phyloP scores from a whole-genome alignment of 2,113 vertebrate species.

The Sterrhoptilus dennistouni region DNA sequence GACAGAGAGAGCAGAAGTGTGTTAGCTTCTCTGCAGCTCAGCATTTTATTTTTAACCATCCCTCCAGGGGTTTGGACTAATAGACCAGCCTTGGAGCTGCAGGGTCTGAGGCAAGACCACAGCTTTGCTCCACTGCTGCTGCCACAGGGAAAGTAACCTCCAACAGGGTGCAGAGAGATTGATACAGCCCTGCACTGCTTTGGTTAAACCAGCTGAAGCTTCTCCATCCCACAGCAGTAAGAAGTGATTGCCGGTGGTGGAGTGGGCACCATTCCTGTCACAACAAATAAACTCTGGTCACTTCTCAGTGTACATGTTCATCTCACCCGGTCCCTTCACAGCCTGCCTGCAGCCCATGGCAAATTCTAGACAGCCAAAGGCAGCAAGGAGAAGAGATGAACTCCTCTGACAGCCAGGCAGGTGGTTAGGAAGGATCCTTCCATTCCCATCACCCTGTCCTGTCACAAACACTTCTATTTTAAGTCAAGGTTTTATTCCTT shows the following conservation, averaged over 20 bases:
- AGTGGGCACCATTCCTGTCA: neutral
- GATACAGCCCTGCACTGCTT: neutral
- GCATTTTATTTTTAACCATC: neutral
- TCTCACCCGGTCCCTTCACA: accelerated
- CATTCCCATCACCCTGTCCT: neutral
- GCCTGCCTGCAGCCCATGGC: neutral
- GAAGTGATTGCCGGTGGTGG: accelerated
- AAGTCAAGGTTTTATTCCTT: conserved; percentile 13
- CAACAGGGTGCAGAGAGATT: neutral
- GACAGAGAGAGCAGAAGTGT: neutral
- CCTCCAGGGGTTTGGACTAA: neutral
- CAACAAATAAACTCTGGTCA: neutral
- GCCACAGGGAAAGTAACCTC: neutral
- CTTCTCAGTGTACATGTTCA: neutral
- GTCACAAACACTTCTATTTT: conserved; percentile 38
- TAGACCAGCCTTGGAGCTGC: neutral
- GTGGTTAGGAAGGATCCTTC: neutral
- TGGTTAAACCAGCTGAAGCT: neutral
- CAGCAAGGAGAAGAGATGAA: neutral
- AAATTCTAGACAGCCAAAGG: neutral
- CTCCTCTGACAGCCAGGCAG: conserved; percentile 16
- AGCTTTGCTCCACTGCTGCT: neutral
- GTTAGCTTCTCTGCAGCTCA: neutral
- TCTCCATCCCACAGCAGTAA: neutral
- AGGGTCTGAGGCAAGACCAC: neutral